Evolutionary conservation across 2,113 vertebrate genomes (phyloP), one percentile per base, ranked within the genome.

Genomic region (Entosphenus tridentatus): DNA sequence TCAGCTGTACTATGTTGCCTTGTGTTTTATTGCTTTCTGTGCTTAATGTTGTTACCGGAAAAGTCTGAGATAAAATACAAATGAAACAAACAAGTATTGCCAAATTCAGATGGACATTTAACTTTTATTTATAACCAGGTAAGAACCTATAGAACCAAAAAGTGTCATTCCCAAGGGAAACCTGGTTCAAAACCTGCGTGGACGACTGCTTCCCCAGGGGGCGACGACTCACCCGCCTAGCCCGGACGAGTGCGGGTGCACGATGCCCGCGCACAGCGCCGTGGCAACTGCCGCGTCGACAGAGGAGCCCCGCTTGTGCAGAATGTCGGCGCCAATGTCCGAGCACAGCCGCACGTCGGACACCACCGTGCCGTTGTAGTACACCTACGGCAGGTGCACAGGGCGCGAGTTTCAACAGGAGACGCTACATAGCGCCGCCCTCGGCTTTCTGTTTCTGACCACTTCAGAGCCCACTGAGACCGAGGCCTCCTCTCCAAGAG

Each of bases 211-310:
- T 56, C 16, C 17, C 18, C 67, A 1, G 12, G 7, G 57, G 54
- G 2, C 2, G 12, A 8, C 7, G 59, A 81, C 87, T 76, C 78
- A 95, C 93, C 93, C 89, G 56, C 93, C 93, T 4, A 98, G 81
- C 17, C 93, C 93, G 1, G 93, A 93, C 0, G 82, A 83, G 79
- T 98, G 93, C 0, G 93, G 90, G 73, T 92, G 85, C 71, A 95
- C 78, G 2, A 98, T 80, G 56, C 92, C 93, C 0, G 83, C 77
- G 58, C 93, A 98, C 73, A 98, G 81, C 21, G 86, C 83, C 0
- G 92, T 83, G 55, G 83, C 74, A 3, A 98, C 83, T 69, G 92
- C 90, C 0, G 90, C 92, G 0, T 98, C 93, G 56, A 96, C 90
- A 0, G 92, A 96, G 77, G 92, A 96, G 14, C 92, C 92, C 69